These are phyloP conservation scores for Cygnus olor DNA, from an alignment of 2,797 vertebrate species.

Conservation along the genomic window DNA sequence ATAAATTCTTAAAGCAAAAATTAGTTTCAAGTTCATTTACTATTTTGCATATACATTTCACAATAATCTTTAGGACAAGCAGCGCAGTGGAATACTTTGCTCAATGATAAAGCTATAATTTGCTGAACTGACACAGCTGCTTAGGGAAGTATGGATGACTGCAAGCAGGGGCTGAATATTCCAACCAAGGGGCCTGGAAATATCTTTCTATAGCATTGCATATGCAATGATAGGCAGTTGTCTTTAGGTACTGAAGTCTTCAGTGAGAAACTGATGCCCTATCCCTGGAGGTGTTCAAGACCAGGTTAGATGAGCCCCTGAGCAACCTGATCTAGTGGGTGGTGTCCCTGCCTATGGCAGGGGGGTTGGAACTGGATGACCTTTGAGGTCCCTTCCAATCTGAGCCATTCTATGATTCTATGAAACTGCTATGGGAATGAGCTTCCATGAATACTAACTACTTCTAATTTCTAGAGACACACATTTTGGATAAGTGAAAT, in stretches of 20 bases:
- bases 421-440: neutral
- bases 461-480: neutral
- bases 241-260: neutral
- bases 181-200: neutral
- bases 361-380: too few relatives aligned
- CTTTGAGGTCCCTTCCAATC: too few relatives aligned
- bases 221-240: neutral
- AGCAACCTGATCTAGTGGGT: too few relatives aligned
- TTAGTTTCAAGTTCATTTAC: neutral
- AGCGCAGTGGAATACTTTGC: neutral
- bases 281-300: too few relatives aligned
- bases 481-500: neutral
- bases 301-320: too few relatives aligned
- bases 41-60: neutral
- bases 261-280: neutral
- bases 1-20: neutral
- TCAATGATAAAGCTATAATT: neutral
- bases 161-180: neutral
- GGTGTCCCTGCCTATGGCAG: too few relatives aligned
- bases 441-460: neutral
- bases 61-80: neutral
- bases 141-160: neutral
- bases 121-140: neutral
- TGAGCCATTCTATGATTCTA: too few relatives aligned
- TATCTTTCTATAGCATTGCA: neutral